Evolutionary conservation across 1,140 invertebrate species (phyloP).

Genomic region (Choristoneura fumiferana): DNA sequence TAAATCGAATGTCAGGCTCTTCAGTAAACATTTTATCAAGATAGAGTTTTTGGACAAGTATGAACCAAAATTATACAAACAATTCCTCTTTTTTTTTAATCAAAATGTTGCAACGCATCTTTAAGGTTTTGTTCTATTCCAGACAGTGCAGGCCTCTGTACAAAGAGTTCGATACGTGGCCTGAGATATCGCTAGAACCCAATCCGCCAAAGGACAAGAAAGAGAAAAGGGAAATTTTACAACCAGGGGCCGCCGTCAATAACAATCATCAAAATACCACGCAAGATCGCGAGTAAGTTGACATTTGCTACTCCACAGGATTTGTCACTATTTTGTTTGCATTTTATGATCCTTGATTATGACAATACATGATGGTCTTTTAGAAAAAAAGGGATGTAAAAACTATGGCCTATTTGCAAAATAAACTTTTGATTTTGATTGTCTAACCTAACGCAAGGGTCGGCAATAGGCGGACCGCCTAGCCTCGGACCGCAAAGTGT

Average conservation of each 20-base stretch:
- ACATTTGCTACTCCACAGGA: neutral
- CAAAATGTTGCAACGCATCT: neutral
- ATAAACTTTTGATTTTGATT: too few relatives aligned
- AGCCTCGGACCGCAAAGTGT: too few relatives aligned
- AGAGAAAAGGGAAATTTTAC: slow-evolving; percentile 48
- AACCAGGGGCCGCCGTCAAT: slow-evolving; percentile 34
- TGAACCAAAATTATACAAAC: slow-evolving; percentile 51
- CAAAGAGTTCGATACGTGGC: slow-evolving; percentile 74
- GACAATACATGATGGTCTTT: too few relatives aligned
- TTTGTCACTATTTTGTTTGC: too few relatives aligned
- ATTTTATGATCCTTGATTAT: too few relatives aligned
- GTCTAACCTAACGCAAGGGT: too few relatives aligned
- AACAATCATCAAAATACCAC: slow-evolving; percentile 31
- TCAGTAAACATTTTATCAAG: slow-evolving; percentile 76
- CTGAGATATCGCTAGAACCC: slow-evolving; percentile 64
- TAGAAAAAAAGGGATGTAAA: too few relatives aligned
- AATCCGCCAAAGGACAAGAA: slow-evolving; percentile 64
- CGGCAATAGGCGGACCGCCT: too few relatives aligned
- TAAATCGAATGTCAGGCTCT: slow-evolving; percentile 67
- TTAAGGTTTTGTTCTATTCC: slow-evolving; percentile 29
- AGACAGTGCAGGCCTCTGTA: slow-evolving; percentile 65
- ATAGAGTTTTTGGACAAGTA: slow-evolving; percentile 78
- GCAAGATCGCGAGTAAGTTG: slow-evolving; percentile 45
- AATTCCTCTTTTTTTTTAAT: slow-evolving; percentile 1
- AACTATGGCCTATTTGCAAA: too few relatives aligned